These are phyloP conservation scores for Drosophila azteca DNA, from an alignment of 1,140 invertebrate species.

Conservation along the genomic window DNA sequence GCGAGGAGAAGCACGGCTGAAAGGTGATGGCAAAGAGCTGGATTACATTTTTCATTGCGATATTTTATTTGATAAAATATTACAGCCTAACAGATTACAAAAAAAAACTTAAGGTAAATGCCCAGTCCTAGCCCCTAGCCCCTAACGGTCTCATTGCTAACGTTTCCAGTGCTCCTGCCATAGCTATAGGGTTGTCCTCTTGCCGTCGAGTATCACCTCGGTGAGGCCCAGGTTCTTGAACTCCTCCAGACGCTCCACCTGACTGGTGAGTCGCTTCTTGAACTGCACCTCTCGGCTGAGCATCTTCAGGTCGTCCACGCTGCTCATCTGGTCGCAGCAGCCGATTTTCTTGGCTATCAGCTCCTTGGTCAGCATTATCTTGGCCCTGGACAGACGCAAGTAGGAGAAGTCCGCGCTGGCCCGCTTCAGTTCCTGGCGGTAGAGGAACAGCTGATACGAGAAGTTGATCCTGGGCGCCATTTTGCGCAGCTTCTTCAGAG, in stretches of 20 bases:
- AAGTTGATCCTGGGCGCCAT: constrained; percentile 27
- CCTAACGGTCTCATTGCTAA: neutral
- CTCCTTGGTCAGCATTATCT: constrained; percentile 53
- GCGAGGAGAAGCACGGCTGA: constrained; percentile 39
- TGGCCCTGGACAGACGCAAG: constrained; percentile 56
- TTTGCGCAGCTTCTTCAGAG: constrained; percentile 21
- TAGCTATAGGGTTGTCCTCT: constrained; percentile 44
- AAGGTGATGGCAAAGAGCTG: neutral
- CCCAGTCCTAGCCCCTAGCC: constrained; percentile 22
- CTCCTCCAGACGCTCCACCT: constrained; percentile 65
- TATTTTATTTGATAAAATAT: constrained; percentile 79
- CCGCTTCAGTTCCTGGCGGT: constrained; percentile 59
- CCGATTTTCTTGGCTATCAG: constrained; percentile 59
- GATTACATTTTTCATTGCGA: constrained; percentile 16
- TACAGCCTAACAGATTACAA: constrained; percentile 46
- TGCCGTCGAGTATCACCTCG: constrained; percentile 64
- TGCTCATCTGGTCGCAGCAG: constrained; percentile 35
- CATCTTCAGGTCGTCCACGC: constrained; percentile 60
- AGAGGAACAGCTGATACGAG: constrained; percentile 58
- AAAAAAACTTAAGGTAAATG: constrained; percentile 54
- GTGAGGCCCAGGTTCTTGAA: constrained; percentile 61
- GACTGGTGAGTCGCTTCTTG: constrained; percentile 58
- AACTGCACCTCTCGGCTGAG: constrained; percentile 72
- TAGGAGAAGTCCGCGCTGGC: constrained; percentile 57
- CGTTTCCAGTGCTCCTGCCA: too few relatives aligned